Evolutionary conservation across 2,797 vertebrate species (phyloP), one percentile per base, ranked within the genome.

Genomic region (Gymnothorax reevesii): DNA sequence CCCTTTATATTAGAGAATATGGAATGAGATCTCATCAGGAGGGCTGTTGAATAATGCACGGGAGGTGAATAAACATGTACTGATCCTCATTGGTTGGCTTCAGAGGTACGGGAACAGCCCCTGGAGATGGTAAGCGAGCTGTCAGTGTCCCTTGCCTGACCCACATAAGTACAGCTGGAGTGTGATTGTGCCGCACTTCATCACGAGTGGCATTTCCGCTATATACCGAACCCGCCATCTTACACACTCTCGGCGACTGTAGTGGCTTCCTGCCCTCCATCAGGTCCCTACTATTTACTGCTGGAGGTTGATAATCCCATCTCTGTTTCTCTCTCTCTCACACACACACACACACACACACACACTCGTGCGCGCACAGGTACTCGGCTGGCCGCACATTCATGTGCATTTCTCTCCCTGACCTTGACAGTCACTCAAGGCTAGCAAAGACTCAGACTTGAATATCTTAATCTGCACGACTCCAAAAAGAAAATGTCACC

Each of bases 201-300:
- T 79, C 80, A 42, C 0, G 25, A 83, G 7, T 69, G 85, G 42
- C 33, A 64, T 57, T 86, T 64, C 79, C 80, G 57, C 57, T 62
- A 57, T 62, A 42, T 77, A 52, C n/a, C 59, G 9, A 20, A 13
- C 57, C 62, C 13, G 10, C 73, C 33, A 62, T 71, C n/a, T 57
- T 64, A 71, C 66, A 15, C 62, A 17, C 3, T 71, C 82, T 20
- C 64, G 0, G 27, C 25, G 54, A 49, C 27, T 83, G 10, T 17
- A 57, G 77, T 20, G 7, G 57, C 62, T 83, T 59, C 62, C 22
- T 13, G 15, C 79, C 57, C 3, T 20, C 66, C 77, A 80, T 60
- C 80, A n/a, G 85, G 60, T 27, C n/a, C n/a, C 25, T 57, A 83
- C 55, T 8, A 80, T 80, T 25, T 83, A 25, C 85, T 66, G 25